phyloP scores from a whole-genome alignment of 2,113 vertebrate species.

The Eptatretus burgeri region DNA sequence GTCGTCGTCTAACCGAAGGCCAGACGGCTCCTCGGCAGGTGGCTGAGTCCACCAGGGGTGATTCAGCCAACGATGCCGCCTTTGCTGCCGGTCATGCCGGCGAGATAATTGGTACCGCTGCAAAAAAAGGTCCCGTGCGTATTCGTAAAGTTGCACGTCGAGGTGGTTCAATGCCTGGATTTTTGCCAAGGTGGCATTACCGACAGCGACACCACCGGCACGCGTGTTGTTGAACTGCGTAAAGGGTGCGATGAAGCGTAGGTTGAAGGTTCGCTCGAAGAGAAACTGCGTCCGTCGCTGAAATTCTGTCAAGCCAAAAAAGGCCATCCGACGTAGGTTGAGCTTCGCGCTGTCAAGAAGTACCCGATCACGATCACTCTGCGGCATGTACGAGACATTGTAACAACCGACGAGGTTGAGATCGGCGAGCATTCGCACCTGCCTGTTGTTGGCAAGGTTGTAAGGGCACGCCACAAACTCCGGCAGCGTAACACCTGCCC shows the following conservation, averaged over 20 bases:
- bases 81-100: constrained; percentile 65
- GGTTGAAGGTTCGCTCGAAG: constrained; percentile 76
- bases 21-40: too few species aligned
- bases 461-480: constrained; percentile 98
- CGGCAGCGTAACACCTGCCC: constrained; percentile 84
- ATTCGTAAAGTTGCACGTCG: constrained; percentile 94
- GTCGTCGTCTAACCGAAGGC: too few species aligned
- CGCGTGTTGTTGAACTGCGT: constrained; percentile 96
- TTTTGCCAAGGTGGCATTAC: constrained; percentile 44
- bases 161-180: constrained; percentile 92
- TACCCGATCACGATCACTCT: constrained; percentile 67
- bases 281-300: constrained; percentile 97
- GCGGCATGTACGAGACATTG: constrained; percentile 83
- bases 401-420: constrained; percentile 93
- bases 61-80: constrained; percentile 16
- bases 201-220: constrained; percentile 68
- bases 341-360: constrained; percentile 87
- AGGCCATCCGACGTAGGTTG: constrained; percentile 91
- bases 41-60: too few species aligned
- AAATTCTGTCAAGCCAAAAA: constrained; percentile 91
- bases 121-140: constrained; percentile 85
- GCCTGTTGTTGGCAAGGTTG: constrained; percentile 82
- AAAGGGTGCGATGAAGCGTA: constrained; percentile 87
- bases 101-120: constrained; percentile 85
- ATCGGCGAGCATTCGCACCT: constrained; percentile 87